Conservation (phyloP, 2,113 vertebrate genomes). For the Otolemur garnettii region DNA sequence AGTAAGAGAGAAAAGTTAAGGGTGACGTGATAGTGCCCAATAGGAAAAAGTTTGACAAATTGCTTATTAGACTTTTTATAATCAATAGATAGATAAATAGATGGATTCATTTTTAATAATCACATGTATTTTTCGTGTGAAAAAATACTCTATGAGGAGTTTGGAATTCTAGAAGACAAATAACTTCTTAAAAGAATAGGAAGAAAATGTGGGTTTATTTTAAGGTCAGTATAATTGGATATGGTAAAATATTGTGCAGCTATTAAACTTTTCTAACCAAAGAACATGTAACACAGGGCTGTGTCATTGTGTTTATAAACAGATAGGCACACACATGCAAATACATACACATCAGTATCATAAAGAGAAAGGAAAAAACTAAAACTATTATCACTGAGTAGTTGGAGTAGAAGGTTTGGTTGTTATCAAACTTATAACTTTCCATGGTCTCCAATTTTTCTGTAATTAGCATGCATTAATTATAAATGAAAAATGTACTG, state of each 20-base stretch:
- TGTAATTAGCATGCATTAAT: neutral
- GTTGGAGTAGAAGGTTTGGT: neutral
- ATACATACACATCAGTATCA: neutral
- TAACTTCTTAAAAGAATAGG: neutral
- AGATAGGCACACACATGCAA: neutral
- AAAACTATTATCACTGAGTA: neutral
- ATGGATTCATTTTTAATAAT: neutral
- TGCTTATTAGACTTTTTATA: neutral
- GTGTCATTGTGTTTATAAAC: neutral
- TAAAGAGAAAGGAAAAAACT: neutral
- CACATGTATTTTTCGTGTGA: neutral
- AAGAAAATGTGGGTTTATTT: neutral
- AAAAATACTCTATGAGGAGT: neutral
- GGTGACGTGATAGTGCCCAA: neutral
- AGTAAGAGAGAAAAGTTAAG: slow-evolving; percentile 4
- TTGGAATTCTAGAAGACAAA: neutral
- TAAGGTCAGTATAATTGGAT: neutral
- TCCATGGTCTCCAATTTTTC: neutral
- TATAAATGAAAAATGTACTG: neutral
- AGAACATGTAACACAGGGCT: neutral
- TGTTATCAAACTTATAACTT: neutral
- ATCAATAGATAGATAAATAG: neutral
- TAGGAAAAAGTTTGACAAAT: neutral
- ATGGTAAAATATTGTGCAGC: neutral
- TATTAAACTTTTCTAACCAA: neutral